These are phyloP conservation scores for Drosophila paranaensis DNA, from an alignment of 2,888 invertebrate genomes.

Conservation along the genomic window DNA sequence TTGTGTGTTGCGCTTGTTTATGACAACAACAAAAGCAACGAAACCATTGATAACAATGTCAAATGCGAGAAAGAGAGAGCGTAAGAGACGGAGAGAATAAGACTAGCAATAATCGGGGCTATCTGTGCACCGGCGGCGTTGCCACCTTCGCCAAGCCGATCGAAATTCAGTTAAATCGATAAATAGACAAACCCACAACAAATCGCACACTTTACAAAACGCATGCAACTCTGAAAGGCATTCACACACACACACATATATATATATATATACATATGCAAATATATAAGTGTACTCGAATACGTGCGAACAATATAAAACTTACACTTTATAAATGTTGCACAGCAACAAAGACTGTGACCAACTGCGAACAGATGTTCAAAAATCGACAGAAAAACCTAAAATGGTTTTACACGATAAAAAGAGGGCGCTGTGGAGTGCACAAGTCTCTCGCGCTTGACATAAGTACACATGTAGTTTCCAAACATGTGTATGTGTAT, in stretches of 20 bases:
- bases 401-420: conserved; percentile 15
- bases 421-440: conserved; percentile 22
- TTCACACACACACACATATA: neutral
- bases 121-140: conserved; percentile 38
- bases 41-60: conserved; percentile 69
- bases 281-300: conserved; percentile 29
- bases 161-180: conserved; percentile 49
- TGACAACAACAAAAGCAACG: conserved; percentile 24
- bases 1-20: conserved; percentile 60
- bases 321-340: conserved; percentile 33
- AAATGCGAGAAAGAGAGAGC: conserved; percentile 23
- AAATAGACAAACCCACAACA: conserved; percentile 37
- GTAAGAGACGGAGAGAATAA: neutral
- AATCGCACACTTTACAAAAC: conserved; percentile 33
- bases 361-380: conserved; percentile 47
- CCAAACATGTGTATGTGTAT: conserved; percentile 10
- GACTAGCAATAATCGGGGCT: conserved; percentile 15
- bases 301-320: conserved; percentile 45
- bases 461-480: conserved; percentile 3
- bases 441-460: conserved; percentile 6
- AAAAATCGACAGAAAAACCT: conserved; percentile 32
- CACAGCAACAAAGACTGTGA: conserved; percentile 11
- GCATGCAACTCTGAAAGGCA: conserved; percentile 15
- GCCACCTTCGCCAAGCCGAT: conserved; percentile 46
- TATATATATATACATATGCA: conserved; percentile 25